Evolutionary conservation across 2,888 invertebrate genomes (phyloP).

Genomic region (Muscina levida): DNA sequence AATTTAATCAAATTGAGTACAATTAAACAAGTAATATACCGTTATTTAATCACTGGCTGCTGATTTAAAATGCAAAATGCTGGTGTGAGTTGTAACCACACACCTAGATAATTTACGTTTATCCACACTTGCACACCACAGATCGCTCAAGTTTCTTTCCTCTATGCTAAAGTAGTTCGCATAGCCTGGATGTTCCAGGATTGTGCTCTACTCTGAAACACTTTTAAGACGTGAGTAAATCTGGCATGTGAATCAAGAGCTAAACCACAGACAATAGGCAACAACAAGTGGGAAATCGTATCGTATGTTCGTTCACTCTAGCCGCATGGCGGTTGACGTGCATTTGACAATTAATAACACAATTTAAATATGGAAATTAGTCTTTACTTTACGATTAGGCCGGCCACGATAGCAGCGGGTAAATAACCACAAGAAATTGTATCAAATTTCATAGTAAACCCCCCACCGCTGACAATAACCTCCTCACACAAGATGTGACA

Average conservation of each 20-base stretch:
- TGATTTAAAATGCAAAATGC: not conserved
- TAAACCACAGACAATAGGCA: conserved; percentile 12
- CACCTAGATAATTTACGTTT: not conserved
- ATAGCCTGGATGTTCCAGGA: conserved; percentile 45
- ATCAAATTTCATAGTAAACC: conserved; percentile 32
- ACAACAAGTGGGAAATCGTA: conserved; percentile 23
- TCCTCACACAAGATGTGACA: conserved; percentile 18
- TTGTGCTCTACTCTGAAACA: conserved; percentile 45
- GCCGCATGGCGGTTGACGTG: conserved; percentile 59
- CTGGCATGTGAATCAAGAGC: no score
- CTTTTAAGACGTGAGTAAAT: no score
- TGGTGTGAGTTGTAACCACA: not conserved
- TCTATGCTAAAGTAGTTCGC: conserved; percentile 48
- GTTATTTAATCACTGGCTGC: not conserved
- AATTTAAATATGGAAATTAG: conserved; percentile 68
- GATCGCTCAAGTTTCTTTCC: conserved; percentile 22
- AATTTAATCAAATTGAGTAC: not conserved
- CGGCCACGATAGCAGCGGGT: conserved; percentile 31
- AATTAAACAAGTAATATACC: not conserved
- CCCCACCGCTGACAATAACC: not conserved
- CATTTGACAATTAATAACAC: conserved; percentile 67
- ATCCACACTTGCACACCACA: not conserved
- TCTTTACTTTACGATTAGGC: conserved; percentile 58
- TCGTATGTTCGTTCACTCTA: not conserved
- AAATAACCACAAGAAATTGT: conserved; percentile 32